These are phyloP conservation scores for Nomada goodeniana DNA, from an alignment of 2,888 invertebrate species.

Conservation along the genomic window DNA sequence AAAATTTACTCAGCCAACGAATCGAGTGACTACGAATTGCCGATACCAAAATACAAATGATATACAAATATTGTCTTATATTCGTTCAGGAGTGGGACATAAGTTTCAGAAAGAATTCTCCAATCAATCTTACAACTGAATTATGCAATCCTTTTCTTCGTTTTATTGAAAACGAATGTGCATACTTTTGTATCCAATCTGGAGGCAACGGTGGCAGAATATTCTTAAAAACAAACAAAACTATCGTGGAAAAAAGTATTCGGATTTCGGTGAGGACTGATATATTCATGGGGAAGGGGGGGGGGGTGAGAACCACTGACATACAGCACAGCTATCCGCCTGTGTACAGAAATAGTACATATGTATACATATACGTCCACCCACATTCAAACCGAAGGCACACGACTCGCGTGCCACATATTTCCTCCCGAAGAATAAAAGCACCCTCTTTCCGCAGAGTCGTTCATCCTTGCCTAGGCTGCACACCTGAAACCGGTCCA, in stretches of 20 bases:
- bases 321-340: conserved; percentile 33
- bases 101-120: too few relatives aligned
- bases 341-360: conserved; percentile 51
- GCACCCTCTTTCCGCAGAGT: conserved; percentile 51
- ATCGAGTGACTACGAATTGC: too few relatives aligned
- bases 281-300: not conserved
- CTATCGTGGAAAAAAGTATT: not conserved
- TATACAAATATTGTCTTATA: too few relatives aligned
- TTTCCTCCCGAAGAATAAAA: conserved; percentile 56
- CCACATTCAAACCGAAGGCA: conserved; percentile 50
- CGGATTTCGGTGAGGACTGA: not conserved
- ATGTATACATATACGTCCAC: conserved; percentile 28
- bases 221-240: too few relatives aligned
- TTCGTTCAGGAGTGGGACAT: too few relatives aligned
- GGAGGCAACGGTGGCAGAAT: too few relatives aligned
- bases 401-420: conserved; percentile 64
- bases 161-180: too few relatives aligned
- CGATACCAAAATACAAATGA: too few relatives aligned
- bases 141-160: too few relatives aligned
- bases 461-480: conserved; percentile 50
- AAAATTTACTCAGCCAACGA: not conserved
- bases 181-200: too few relatives aligned
- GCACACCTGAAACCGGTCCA: conserved; percentile 64
- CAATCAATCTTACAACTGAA: too few relatives aligned
- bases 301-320: conserved; percentile 50